Evolutionary conservation across 2,113 vertebrate species (phyloP).

Genomic region (Puma concolor): DNA sequence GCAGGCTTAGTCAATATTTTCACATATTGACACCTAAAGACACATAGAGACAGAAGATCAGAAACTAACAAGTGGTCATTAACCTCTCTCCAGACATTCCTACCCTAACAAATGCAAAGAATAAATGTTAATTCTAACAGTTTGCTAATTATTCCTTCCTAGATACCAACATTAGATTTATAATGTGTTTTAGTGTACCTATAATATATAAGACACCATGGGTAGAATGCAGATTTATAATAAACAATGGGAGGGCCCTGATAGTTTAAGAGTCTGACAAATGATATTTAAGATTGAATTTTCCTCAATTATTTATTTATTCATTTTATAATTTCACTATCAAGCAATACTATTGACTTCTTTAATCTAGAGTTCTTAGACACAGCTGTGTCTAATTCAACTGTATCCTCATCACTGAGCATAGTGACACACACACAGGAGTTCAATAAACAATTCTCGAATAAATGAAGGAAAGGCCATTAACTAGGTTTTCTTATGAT

Average conservation of each 20-base stretch:
- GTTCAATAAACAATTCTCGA: constrained; percentile 38
- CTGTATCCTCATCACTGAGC: constrained; percentile 40
- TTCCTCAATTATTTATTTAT: constrained; percentile 1
- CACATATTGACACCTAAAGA: neutral
- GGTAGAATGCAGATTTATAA: constrained; percentile 26
- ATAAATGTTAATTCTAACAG: constrained; percentile 35
- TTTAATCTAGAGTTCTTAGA: neutral
- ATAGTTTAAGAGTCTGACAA: neutral
- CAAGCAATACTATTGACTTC: neutral
- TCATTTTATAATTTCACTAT: constrained; percentile 50
- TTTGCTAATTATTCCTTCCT: constrained; percentile 45
- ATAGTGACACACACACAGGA: neutral
- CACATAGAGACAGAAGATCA: neutral
- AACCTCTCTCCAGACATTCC: neutral
- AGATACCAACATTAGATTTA: constrained; percentile 29
- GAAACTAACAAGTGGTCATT: constrained; percentile 40
- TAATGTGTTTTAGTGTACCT: constrained; percentile 8
- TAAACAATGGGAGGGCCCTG: neutral
- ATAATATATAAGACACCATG: neutral
- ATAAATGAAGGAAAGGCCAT: constrained; percentile 49
- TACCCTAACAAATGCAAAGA: constrained; percentile 25
- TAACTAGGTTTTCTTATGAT: constrained; percentile 26
- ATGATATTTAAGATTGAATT: constrained; percentile 42
- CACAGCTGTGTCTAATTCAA: neutral
- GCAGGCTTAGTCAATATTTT: constrained; percentile 49